Conservation (phyloP, 2,797 vertebrate species). For the Iguana delicatissima region DNA sequence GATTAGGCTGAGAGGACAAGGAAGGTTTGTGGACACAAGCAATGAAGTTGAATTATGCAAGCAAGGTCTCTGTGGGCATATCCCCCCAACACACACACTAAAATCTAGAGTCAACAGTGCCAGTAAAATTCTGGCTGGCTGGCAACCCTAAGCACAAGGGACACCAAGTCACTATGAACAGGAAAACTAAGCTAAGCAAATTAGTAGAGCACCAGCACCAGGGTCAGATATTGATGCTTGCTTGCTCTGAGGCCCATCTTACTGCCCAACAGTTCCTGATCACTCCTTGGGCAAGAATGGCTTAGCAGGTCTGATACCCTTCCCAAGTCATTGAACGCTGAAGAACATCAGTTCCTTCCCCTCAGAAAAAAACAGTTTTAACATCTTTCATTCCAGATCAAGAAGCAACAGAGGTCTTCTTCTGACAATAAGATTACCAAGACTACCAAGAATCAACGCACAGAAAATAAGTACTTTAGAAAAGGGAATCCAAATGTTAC, state of each 20-base stretch:
- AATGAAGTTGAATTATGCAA: not conserved
- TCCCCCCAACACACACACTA: too few relatives aligned
- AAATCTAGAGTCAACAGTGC: not conserved
- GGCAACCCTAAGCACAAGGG: not conserved
- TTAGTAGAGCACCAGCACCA: not conserved
- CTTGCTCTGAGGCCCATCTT: not conserved
- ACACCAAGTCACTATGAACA: not conserved
- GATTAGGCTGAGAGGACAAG: not conserved
- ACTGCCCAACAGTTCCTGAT: not conserved
- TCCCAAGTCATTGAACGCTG: not conserved
- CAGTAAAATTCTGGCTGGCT: not conserved
- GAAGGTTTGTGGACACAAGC: not conserved
- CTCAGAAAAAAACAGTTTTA: not conserved
- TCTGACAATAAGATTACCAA: not conserved
- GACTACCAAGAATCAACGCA: not conserved
- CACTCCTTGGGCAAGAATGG: not conserved
- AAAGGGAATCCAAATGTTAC: not conserved
- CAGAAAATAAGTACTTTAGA: not conserved
- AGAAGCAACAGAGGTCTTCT: not conserved
- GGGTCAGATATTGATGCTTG: too few relatives aligned
- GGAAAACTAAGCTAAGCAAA: not conserved
- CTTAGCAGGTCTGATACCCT: not conserved
- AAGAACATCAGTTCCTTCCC: not conserved
- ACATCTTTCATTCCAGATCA: not conserved
- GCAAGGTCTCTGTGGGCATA: not conserved